Percentiles rank a stretch among this genome's conserved stretches.
phyloP scores from a whole-genome alignment of 1,140 invertebrate species.

The Pissodes strobi region DNA sequence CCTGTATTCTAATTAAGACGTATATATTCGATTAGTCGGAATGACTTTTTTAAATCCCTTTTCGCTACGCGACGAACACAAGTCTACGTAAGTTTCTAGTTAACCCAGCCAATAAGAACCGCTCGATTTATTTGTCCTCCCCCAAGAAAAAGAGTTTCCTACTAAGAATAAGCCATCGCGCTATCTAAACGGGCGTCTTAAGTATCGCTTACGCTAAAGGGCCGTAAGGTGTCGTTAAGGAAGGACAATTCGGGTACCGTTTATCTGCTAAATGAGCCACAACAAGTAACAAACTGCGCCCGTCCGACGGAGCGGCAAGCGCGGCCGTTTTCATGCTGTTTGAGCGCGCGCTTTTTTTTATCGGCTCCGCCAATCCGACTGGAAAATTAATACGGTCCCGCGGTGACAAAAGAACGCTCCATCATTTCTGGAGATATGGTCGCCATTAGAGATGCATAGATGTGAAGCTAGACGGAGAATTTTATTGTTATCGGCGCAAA shows the following conservation, averaged over 20 bases:
- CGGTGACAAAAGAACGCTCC: slow-evolving; percentile 56
- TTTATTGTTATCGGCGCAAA: slow-evolving; percentile 40
- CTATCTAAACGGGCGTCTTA: slow-evolving; percentile 38
- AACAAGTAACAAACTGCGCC: slow-evolving; percentile 55
- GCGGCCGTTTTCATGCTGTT: slow-evolving; percentile 37
- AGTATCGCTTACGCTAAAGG: slow-evolving; percentile 49
- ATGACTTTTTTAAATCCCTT: no score
- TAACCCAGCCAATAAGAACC: slow-evolving; percentile 1
- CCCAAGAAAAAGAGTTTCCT: slow-evolving; percentile 9
- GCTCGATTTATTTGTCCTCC: not conserved
- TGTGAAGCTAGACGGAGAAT: not conserved
- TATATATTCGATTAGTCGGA: no score
- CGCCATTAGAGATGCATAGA: slow-evolving; percentile 52
- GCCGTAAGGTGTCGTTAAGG: slow-evolving; percentile 52
- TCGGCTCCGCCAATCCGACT: slow-evolving; percentile 48
- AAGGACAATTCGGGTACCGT: slow-evolving; percentile 51
- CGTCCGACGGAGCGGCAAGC: slow-evolving; percentile 20
- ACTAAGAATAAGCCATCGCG: slow-evolving; percentile 1
- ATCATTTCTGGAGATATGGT: slow-evolving; percentile 53
- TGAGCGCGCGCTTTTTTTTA: slow-evolving; percentile 47
- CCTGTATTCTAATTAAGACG: no score
- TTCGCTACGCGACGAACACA: no score
- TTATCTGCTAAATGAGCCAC: slow-evolving; percentile 56
- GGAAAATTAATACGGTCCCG: slow-evolving; percentile 56
- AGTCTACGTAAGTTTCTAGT: not conserved